Conservation (phyloP, 2,113 vertebrate species). For the Solenodon paradoxus region DNA sequence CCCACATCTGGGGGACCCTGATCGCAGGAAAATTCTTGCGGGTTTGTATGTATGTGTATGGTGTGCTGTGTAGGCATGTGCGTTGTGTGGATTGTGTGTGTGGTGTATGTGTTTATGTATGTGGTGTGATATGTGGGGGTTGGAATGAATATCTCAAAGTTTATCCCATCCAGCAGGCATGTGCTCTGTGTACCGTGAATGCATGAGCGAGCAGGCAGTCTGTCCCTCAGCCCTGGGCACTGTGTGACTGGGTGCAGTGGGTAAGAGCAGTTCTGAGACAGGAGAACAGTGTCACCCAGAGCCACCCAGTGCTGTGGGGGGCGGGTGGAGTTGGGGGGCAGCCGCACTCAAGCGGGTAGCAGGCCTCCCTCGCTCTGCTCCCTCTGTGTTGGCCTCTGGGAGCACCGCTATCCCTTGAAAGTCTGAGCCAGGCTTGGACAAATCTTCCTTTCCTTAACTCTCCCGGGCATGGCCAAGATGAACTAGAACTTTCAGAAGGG, state of each 20-base stretch:
- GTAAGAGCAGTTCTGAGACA: no score
- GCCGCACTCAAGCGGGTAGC: accelerated
- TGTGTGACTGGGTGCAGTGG: no score
- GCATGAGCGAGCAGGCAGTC: background rate
- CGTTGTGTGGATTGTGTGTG: background rate
- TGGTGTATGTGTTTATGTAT: no score
- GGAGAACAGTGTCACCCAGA: no score
- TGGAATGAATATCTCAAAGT: background rate
- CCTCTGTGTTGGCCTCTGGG: background rate
- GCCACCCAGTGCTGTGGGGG: background rate
- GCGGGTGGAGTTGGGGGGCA: background rate
- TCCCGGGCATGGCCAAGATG: background rate
- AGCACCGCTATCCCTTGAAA: background rate
- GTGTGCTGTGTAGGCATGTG: no score
- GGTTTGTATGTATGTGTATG: no score
- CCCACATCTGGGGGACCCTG: background rate
- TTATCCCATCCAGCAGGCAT: background rate
- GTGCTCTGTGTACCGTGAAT: background rate
- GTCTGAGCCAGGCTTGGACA: background rate
- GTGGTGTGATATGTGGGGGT: no score
- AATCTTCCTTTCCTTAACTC: background rate
- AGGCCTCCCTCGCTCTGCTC: background rate
- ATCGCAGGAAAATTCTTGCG: background rate
- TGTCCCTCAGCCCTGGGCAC: background rate
- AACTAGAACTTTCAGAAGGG: background rate